These are phyloP conservation scores for Helicolenus hilgendorfi DNA, from an alignment of 2,797 vertebrate species.

Conservation along the genomic window DNA sequence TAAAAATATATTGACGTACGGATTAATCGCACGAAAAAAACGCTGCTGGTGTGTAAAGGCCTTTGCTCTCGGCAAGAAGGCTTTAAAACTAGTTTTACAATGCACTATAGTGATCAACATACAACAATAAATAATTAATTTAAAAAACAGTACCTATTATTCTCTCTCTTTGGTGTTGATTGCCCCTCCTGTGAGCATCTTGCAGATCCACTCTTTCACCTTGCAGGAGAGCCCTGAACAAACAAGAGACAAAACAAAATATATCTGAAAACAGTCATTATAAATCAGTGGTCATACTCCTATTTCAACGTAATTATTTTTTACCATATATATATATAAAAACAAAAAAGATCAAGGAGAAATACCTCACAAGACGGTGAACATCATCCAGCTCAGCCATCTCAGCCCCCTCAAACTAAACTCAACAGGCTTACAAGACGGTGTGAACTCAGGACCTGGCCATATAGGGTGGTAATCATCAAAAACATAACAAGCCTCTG, in stretches of 20 bases:
- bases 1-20: too few relatives aligned
- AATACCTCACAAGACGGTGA: slow-evolving; percentile 77
- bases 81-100: not conserved
- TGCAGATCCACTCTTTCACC: slow-evolving; percentile 90
- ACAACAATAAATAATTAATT: not conserved
- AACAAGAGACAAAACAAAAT: slow-evolving; percentile 27
- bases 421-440: slow-evolving; percentile 56
- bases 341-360: slow-evolving; percentile 4
- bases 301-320: not conserved
- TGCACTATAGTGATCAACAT: slow-evolving; percentile 2
- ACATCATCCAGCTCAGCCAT: slow-evolving; percentile 84
- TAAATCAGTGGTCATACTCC: not conserved
- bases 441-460: slow-evolving; percentile 46
- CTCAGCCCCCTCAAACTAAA: slow-evolving; percentile 70
- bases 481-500: slow-evolving; percentile 41
- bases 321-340: not conserved
- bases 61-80: not conserved
- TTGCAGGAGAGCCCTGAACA: slow-evolving; percentile 94
- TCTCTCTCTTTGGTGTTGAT: slow-evolving; percentile 86
- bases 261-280: not conserved
- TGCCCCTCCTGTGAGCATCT: slow-evolving; percentile 87
- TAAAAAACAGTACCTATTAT: slow-evolving; percentile 84
- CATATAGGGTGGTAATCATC: slow-evolving; percentile 69
- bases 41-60: too few relatives aligned
- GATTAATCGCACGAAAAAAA: too few relatives aligned